Evolutionary conservation across 2,113 vertebrate genomes (phyloP).

Genomic region (Periophthalmus modestus): DNA sequence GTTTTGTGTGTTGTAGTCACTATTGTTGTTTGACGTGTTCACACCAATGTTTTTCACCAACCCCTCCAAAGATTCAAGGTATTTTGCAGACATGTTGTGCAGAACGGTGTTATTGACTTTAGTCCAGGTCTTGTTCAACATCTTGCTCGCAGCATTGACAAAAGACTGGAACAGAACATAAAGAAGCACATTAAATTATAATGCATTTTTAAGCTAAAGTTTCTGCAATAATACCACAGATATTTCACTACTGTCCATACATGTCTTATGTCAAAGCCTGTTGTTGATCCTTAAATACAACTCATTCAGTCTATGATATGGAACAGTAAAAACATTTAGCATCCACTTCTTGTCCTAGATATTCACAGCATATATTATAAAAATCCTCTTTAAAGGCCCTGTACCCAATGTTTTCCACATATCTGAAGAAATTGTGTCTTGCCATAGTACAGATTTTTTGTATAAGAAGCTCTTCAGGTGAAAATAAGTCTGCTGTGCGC

Average conservation of each 20-base stretch:
- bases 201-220: neutral
- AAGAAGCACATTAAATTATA: neutral
- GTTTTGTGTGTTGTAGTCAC: conserved; percentile 17
- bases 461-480: too few relatives aligned
- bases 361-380: too few relatives aligned
- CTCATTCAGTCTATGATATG: too few relatives aligned
- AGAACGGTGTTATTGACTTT: accelerated
- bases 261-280: neutral
- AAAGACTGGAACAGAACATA: conserved; percentile 78
- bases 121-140: conserved; percentile 65
- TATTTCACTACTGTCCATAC: neutral
- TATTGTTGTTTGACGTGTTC: conserved; percentile 61
- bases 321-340: too few relatives aligned
- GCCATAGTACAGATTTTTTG: too few relatives aligned
- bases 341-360: too few relatives aligned
- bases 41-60: conserved; percentile 79
- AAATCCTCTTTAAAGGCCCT: too few relatives aligned
- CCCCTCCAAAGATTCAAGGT: conserved; percentile 79
- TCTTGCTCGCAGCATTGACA: conserved; percentile 69
- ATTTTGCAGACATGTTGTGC: conserved; percentile 58
- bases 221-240: neutral
- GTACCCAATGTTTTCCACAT: too few relatives aligned
- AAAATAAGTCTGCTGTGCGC: too few relatives aligned
- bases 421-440: too few relatives aligned
- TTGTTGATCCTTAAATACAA: too few relatives aligned